Conservation (phyloP, 2,797 vertebrate species). For the Rhynchonycteris naso region DNA sequence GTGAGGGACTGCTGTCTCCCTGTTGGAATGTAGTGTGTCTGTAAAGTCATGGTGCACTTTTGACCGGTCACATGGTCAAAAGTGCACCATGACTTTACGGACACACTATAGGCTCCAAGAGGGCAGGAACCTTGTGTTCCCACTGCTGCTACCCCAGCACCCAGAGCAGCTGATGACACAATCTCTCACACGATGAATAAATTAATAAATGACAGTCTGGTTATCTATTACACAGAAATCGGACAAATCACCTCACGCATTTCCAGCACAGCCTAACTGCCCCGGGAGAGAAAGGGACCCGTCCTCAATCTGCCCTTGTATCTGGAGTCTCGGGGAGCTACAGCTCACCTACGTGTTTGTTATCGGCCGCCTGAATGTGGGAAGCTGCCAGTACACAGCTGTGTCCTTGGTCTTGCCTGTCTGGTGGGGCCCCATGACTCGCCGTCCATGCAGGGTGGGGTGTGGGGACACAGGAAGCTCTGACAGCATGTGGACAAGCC, state of each 20-base stretch:
- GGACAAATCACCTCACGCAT: not conserved
- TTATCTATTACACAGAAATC: not conserved
- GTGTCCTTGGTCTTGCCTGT: not conserved
- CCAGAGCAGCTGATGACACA: not conserved
- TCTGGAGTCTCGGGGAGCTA: not conserved
- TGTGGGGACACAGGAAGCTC: not conserved
- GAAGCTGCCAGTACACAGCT: not conserved
- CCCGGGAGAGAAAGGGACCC: not conserved
- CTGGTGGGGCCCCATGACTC: accelerated
- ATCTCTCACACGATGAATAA: not conserved
- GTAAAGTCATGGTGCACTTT: no score
- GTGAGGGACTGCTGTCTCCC: not conserved
- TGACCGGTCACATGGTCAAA: no score
- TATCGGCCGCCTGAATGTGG: not conserved
- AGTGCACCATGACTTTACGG: no score
- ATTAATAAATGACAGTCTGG: not conserved
- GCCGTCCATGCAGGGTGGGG: accelerated
- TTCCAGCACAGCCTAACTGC: not conserved
- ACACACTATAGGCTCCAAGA: not conserved
- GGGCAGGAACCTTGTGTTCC: not conserved
- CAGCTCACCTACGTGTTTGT: not conserved
- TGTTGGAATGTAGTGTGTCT: not conserved
- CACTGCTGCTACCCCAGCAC: not conserved
- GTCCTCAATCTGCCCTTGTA: not conserved
- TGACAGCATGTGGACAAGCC: not conserved